These are phyloP conservation scores for Galagoides demidoff DNA, from an alignment of 2,797 vertebrate species.

Conservation along the genomic window DNA sequence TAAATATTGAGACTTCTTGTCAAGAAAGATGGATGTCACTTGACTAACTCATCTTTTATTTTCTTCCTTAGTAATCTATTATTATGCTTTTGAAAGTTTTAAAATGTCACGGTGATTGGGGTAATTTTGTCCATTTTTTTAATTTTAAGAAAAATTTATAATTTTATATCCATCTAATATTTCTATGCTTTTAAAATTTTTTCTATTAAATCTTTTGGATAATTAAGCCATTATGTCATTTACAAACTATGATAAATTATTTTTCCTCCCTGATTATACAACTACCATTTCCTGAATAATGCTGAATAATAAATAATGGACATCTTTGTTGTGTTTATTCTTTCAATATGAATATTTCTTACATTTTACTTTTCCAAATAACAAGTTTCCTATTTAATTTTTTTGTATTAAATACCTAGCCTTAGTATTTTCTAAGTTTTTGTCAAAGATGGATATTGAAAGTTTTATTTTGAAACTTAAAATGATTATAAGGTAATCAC, in stretches of 20 bases:
- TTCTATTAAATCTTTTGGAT: background rate
- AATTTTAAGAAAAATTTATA: background rate
- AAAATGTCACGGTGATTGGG: conserved; percentile 39
- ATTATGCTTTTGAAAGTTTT: background rate
- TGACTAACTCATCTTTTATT: conserved; percentile 49
- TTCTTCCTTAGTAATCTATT: conserved; percentile 24
- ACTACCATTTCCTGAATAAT: background rate
- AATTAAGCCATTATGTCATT: background rate
- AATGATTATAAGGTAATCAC: background rate
- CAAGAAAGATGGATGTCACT: conserved; percentile 62
- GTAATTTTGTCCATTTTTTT: conserved; percentile 39
- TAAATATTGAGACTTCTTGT: conserved; percentile 72
- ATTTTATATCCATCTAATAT: background rate
- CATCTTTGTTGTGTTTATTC: background rate
- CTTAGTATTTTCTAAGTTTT: background rate
- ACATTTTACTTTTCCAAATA: background rate
- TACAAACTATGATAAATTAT: background rate
- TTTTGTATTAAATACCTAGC: background rate
- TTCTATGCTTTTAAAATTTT: background rate
- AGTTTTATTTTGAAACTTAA: background rate
- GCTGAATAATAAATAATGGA: background rate
- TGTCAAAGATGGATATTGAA: background rate
- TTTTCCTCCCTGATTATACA: background rate
- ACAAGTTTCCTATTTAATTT: background rate
- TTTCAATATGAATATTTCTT: background rate